Evolutionary conservation across 2,113 vertebrate species (phyloP), one percentile per base, ranked within the genome.

Genomic region (Orycteropus afer): DNA sequence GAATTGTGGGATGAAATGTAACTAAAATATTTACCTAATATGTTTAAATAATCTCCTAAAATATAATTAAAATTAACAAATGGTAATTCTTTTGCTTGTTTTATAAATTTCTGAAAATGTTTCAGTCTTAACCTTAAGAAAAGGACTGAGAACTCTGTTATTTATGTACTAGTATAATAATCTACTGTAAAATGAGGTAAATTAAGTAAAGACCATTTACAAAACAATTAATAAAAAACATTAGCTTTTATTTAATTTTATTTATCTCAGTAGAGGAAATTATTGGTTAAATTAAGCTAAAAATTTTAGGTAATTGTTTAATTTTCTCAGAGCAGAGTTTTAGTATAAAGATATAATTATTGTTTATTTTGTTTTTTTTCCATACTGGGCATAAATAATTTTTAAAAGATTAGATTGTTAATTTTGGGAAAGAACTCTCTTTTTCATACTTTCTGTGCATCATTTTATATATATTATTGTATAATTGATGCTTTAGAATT

Each of bases 291-390:
- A 94, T 84, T 89, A 92, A 91, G 3, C 57, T 86, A 69, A 90
- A 91, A 69, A 34, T 91, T 74, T 49, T 9, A 93, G 3, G 34
- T 77, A 25, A 42, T 94, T 78, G 15, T 71, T 90, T 91, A 45
- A 74, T 69, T 95, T 89, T 85, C 73, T 84, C 27, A 88, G 45
- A 92, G 27, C 67, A 69, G 57, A 92, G 57, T 93, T 90, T 90
- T 45, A 90, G 45, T 69, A 34, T 78, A 82, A 78, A 84, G 14
- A 59, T 89, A 27, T 0, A 51, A 65, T 67, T 83, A 77, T 22
- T 89, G 29, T 77, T 92, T 94, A 47, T 14, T 73, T 94, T 73
- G 55, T 4, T 90, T 92, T 90, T 27, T 55, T 93, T 96, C 40
- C 17, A 74, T 42, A 95, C 12, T 74, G 53, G 2, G 1, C 59